These are phyloP conservation scores for Fistularia commersonii DNA, from an alignment of 2,797 vertebrate species.

Conservation along the genomic window DNA sequence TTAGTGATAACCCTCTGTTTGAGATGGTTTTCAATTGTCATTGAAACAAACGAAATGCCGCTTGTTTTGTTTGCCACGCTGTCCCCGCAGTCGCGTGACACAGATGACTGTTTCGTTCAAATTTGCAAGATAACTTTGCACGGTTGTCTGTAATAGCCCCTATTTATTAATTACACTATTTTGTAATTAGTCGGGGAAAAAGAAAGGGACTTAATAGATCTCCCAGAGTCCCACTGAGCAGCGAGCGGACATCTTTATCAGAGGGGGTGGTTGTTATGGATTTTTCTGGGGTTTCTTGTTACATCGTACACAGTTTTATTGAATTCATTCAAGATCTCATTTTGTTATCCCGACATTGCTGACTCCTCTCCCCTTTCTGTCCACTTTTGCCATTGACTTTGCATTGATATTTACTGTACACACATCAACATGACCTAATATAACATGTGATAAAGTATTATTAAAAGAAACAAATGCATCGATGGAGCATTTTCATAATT, in stretches of 20 bases:
- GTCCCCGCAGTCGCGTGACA: no score
- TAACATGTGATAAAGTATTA: not conserved
- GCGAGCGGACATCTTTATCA: conserved; percentile 62
- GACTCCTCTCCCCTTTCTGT: conserved; percentile 63
- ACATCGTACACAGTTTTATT: conserved; percentile 53
- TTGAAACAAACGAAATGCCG: conserved; percentile 21
- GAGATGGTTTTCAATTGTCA: no score
- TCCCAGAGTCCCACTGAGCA: conserved; percentile 55
- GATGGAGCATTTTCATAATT: conserved; percentile 4
- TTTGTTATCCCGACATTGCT: conserved; percentile 63
- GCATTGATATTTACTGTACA: no score
- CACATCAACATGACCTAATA: no score
- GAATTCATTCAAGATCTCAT: conserved; percentile 63
- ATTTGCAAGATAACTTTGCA: conserved; percentile 31
- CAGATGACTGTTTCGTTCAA: no score
- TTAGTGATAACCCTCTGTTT: no score
- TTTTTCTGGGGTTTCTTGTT: conserved; percentile 66
- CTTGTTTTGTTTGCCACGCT: no score
- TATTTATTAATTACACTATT: conserved; percentile 49
- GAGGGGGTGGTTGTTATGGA: conserved; percentile 65
- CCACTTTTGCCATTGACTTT: conserved; percentile 58
- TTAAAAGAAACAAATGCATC: no score
- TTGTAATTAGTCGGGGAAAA: conserved; percentile 42
- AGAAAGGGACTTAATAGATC: conserved; percentile 56
- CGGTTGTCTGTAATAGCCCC: conserved; percentile 38